Base-by-base conservation (phyloP, 1,140 invertebrate genomes). In the Rhizoglyphus robini region DNA sequence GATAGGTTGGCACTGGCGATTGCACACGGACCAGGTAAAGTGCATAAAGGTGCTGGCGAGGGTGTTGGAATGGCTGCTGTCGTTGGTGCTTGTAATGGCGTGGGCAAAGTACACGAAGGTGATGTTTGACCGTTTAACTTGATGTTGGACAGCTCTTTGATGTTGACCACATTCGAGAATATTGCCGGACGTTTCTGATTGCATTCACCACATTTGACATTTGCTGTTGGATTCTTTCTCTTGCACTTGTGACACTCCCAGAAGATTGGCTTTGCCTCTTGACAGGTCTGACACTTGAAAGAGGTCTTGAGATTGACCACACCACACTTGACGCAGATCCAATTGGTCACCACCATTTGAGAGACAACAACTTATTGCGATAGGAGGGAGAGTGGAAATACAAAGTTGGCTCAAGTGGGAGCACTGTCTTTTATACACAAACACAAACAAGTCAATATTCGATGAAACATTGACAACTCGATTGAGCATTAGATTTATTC, bases 311-410 rank as follows among this genome's bases (percentile, higher is more conserved):
- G 23, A 32, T 54, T 54, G 51, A 23, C 23, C 8, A 54, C 51
- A 54, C 51, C 51, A 32, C 51, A 54, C 51, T 54, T 54, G 8
- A 54, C 8, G 20, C 51, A 54, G 8, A 32, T 32, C 51, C 51
- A 54, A 32, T 54, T 54, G 23, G 51, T 54, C 8, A 54, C 51
- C 51, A 20, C 8, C 51, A 54, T 54, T n/a, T n/a, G n/a, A n/a
- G n/a, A n/a, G n/a, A n/a, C n/a, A n/a, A n/a, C n/a, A n/a, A n/a
- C n/a, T n/a, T n/a, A n/a, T n/a, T n/a, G n/a, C n/a, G n/a, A n/a
- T n/a, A n/a, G n/a, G n/a, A n/a, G n/a, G n/a, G n/a, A n/a, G n/a
- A n/a, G n/a, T n/a, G n/a, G n/a, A n/a, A n/a, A n/a, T n/a, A n/a
- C n/a, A n/a, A n/a, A n/a, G n/a, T n/a, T n/a, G n/a, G n/a, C n/a